Evolutionary conservation across 2,797 vertebrate genomes (phyloP), one percentile per base, ranked within the genome.

Genomic region (Lepilemur septentrionalis): DNA sequence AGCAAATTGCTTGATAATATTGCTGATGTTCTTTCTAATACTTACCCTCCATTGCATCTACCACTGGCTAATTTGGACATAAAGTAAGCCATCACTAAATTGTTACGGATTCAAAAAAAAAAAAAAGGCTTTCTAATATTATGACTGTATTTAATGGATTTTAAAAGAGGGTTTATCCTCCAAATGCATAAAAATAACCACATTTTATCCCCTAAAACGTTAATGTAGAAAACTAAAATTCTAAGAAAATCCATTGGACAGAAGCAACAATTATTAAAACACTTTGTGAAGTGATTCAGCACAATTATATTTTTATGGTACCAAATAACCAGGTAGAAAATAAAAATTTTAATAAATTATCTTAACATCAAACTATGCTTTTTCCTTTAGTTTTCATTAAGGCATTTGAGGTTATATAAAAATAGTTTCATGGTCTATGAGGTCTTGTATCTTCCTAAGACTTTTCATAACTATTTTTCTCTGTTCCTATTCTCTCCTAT

Each of bases 331-430:
- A 89, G 25, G 32, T 43, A 73, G 41, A 65, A 95, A 96, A 79
- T 59, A 57, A 79, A 90, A 91, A 83, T 25, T 46, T 79, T 72
- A 89, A 55, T 22, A 23, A 84, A 38, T 81, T 81, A 61, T 73
- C n/a, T 84, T 72, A 30, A 80, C 25, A 61, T 69, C 87, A 78
- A 93, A 75, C 70, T 48, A 9, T 50, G 14, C 14, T 73, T 70
- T 72, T 85, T n/a, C 52, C 22, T 94, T 93, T 35, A 25, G 14
- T 87, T 84, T 92, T 87, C 28, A 96, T 69, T 25, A 72, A 84
- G 28, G 82, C 1, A 50, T 78, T 92, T 81, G 81, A 73, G 6
- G 22, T 55, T 75, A 1, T 17, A 17, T 32, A 13, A 30, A 88
- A 32, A 63, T 2, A 76, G 2, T 15, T 69, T 93, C 55, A 75